A percentile compares a stretch with the other conserved stretches of the same genome.
phyloP scores from a whole-genome alignment of 2,113 vertebrate species.

The Oceanites oceanicus region DNA sequence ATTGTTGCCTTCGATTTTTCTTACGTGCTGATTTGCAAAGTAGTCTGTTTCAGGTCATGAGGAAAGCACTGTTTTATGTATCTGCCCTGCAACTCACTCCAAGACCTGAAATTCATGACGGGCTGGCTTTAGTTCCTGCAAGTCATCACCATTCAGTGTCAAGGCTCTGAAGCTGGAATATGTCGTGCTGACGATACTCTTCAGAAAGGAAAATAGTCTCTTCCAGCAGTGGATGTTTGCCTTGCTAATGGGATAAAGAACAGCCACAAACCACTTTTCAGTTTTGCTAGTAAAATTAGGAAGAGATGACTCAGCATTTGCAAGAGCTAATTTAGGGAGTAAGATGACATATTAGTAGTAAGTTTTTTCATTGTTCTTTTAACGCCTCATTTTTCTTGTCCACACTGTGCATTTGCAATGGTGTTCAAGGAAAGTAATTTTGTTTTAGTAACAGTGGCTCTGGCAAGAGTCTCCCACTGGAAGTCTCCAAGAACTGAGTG shows the following conservation, averaged over 20 bases:
- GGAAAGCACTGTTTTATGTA: neutral
- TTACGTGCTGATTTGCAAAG: neutral
- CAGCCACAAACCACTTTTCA: neutral
- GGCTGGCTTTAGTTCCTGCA: neutral
- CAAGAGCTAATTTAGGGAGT: neutral
- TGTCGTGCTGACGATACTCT: fast-evolving
- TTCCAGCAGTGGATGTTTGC: neutral
- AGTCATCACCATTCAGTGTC: neutral
- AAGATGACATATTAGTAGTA: neutral
- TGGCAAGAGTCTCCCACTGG: neutral
- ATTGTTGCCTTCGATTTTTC: neutral
- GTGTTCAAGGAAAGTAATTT: neutral
- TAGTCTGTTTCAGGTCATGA: neutral
- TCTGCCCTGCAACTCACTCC: neutral
- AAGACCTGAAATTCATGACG: neutral
- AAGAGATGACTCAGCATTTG: neutral
- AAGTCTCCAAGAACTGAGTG: neutral
- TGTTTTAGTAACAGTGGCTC: neutral
- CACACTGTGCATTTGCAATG: neutral
- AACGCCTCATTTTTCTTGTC: neutral
- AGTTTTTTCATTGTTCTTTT: neutral
- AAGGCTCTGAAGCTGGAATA: neutral
- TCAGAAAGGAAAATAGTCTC: neutral
- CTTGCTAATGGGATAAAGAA: neutral
- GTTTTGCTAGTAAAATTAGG: neutral